Evolutionary conservation across 1,140 invertebrate species (phyloP).

Genomic region (Bombus breviceps): DNA sequence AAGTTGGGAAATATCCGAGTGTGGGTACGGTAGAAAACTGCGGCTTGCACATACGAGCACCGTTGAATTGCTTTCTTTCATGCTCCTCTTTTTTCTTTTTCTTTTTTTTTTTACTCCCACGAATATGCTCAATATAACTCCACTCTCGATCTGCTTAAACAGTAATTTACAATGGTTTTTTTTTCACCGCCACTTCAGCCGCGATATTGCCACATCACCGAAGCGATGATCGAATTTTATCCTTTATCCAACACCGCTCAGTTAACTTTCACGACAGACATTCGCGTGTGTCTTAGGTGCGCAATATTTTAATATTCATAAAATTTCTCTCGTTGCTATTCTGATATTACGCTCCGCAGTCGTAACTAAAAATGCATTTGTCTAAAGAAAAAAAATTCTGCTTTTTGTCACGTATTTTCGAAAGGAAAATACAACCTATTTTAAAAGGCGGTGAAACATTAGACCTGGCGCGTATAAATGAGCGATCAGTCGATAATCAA

Average conservation of each 20-base stretch:
- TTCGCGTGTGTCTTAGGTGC: not conserved
- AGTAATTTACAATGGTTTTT: not conserved
- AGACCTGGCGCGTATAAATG: too few species aligned
- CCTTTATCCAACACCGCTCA: not conserved
- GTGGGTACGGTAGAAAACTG: not conserved
- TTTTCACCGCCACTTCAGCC: not conserved
- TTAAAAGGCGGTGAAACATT: too few species aligned
- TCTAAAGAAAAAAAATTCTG: not conserved
- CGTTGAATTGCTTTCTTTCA: not conserved
- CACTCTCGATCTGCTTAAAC: not conserved
- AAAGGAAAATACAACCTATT: not conserved
- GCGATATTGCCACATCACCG: not conserved
- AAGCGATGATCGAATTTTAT: not conserved
- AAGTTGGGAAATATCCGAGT: conserved; percentile 20
- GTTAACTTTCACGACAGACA: not conserved
- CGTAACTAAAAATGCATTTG: not conserved
- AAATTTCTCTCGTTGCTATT: not conserved
- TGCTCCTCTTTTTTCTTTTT: not conserved
- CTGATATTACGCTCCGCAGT: not conserved
- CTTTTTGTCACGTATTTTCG: not conserved
- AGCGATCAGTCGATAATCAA: too few species aligned
- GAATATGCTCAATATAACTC: not conserved
- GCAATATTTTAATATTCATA: not conserved
- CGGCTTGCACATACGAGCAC: conserved; percentile 27
- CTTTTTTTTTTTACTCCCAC: not conserved